Evolutionary conservation across 37 sponge, comb jelly and placozoan genomes (phyloP).

Genomic region (Diacarnus erythraeanus): DNA sequence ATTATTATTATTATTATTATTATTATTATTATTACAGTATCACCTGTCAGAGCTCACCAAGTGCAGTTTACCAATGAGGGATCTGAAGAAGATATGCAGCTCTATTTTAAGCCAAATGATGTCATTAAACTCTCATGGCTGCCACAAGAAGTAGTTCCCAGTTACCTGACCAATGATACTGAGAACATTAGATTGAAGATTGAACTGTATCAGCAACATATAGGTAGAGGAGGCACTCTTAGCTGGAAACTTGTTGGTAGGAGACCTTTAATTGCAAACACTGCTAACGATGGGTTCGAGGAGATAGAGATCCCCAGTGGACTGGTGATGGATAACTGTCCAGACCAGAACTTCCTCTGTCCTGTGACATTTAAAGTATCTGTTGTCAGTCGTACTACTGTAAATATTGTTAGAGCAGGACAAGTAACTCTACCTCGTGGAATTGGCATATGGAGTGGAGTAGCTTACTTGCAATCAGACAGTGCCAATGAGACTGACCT

Average conservation of each 20-base stretch:
- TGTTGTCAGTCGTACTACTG: not conserved
- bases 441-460: not conserved
- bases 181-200: not conserved
- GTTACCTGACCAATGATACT: not conserved
- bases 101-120: not conserved
- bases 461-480: not conserved
- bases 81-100: not conserved
- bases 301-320: not conserved
- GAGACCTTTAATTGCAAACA: not conserved
- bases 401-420: not conserved
- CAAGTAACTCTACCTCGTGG: not conserved
- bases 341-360: not conserved
- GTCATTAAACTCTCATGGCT: not conserved
- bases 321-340: not conserved
- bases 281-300: not conserved
- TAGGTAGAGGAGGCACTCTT: not conserved
- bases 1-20: no score
- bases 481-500: not conserved
- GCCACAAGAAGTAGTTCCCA: not conserved
- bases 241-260: no score
- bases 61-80: not conserved
- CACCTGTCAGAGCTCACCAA: not conserved
- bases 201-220: not conserved
- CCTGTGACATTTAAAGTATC: not conserved
- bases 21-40: not conserved